Base-by-base conservation (phyloP, 2,113 vertebrate genomes). In the Strix uralensis region DNA sequence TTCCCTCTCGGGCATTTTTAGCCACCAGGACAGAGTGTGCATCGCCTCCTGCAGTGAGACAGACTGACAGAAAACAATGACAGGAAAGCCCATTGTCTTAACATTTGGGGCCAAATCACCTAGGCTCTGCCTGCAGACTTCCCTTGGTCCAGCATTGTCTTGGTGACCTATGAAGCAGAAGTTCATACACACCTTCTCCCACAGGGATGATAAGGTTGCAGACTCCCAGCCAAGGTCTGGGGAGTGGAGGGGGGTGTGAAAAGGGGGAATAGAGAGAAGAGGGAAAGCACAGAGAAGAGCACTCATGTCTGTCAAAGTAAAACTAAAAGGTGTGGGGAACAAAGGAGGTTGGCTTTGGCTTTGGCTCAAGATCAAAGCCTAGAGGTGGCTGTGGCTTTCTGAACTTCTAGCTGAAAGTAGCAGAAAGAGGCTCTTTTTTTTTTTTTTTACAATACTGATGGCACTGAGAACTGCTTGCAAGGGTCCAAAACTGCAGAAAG, bases 11-110 rank as follows among this genome's bases (percentile, higher is more conserved):
- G 66, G 88, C 81, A 93, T 90, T 73, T 95, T 86, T 70, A 91
- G 81, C 65, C 73, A 94, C 30, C 44, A 89, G 57, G 44, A 75
- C 69, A 84, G 71, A 54, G 21, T n/a, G 44, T 81, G 59, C 61
- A 84, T 84, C 4, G 11, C 65, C 90, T 93, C 49, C 81, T 75
- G 49, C 52, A 47, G 65, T 44, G 52, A 94, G 52, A 38, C 67
- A 90, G 34, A 66, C 22, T 66, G 47, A 42, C 59, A 61, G 80
- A 92, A 86, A 91, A 94, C 52, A 89, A 79, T 89, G 52, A 19
- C 83, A 93, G 90, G 77, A 95, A 92, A 87, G 40, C 15, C 80
- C 55, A 63, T 44, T 93, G 86, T 86, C 83, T 58, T 89, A 57
- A 89, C 5, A n/a, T 77, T 27, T 72, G 71, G 44, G 71, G 54